Base-by-base conservation (phyloP, 2,888 invertebrate genomes). In the Limnephilus auricula region DNA sequence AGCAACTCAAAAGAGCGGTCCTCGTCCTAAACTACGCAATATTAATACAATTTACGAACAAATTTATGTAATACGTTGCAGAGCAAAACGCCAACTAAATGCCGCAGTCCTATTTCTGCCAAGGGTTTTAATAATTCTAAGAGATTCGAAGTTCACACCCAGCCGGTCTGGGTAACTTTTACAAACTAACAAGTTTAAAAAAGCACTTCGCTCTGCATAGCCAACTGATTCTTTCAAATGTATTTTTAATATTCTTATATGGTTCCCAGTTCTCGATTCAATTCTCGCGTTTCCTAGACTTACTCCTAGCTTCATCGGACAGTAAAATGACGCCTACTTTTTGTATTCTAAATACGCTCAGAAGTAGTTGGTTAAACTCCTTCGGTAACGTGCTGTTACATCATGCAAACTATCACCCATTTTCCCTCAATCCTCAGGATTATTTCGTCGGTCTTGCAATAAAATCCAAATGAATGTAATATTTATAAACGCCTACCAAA, bases 111-210 rank as follows among this genome's bases (percentile, higher is more conserved):
- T 82, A 82, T 82, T 37, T 32, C 82, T 37, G 82, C 82, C 82
- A 65, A 82, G 25, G 82, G 25, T 82, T 82, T 82, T 34, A 82
- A 82, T 82, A 82, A 82, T 37, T 82, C 82, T 82, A 37, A 37
- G 32, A 82, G 82, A 82, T 82, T 82, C 82, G 37, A 82, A 82
- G 82, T 82, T 65, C 65, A 65, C 65, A 65, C 65, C 65, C 65
- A 65, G 65, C n/a, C 65, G 65, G n/a, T 25, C 65, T 65, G 65
- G 65, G n/a, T 65, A 65, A 65, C 65, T 65, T 65, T 65, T 65
- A 65, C 65, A 65, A 65, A 65, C 65, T 65, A 25, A 65, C 65
- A 65, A 65, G 65, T 65, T 65, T 65, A 25, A 65, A 65, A 65
- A 65, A n/a, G 65, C 25, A 65, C 65, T 65, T 65, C 65, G 65